These are phyloP conservation scores for Lucifuga dentata DNA, from an alignment of 2,113 vertebrate genomes.

Conservation along the genomic window DNA sequence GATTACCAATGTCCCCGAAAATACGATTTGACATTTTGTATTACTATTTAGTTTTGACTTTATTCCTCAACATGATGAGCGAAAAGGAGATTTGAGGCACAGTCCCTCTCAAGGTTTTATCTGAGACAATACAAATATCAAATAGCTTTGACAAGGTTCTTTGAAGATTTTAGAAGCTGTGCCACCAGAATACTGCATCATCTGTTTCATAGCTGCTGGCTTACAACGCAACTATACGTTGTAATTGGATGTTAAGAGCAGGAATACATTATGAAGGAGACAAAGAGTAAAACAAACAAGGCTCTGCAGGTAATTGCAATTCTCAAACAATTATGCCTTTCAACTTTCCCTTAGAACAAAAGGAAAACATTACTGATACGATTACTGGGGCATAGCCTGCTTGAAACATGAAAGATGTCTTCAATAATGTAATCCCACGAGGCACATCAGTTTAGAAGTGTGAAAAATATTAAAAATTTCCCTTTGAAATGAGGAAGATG, in stretches of 20 bases:
- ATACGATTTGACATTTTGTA: constrained; percentile 70
- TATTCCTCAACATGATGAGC: constrained; percentile 67
- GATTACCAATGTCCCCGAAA: constrained; percentile 75
- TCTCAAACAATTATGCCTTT: constrained; percentile 72
- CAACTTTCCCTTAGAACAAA: constrained; percentile 80
- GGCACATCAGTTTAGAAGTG: constrained; percentile 82
- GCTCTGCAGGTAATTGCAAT: constrained; percentile 78
- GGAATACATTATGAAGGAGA: constrained; percentile 65
- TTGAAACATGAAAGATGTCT: constrained; percentile 81
- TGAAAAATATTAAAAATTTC: constrained; percentile 79
- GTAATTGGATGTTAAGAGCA: constrained; percentile 73
- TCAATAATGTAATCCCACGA: constrained; percentile 79
- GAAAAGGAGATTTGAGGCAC: constrained; percentile 63
- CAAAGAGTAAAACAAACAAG: constrained; percentile 66
- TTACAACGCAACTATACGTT: constrained; percentile 59
- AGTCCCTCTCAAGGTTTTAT: constrained; percentile 54
- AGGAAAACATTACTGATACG: constrained; percentile 80
- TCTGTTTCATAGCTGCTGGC: constrained; percentile 67
- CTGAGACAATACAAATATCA: constrained; percentile 72
- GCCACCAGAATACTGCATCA: constrained; percentile 40
- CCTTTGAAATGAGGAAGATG: constrained; percentile 73
- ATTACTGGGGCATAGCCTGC: constrained; percentile 79
- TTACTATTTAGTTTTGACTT: constrained; percentile 71
- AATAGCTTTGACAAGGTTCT: constrained; percentile 56
- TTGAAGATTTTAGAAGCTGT: constrained; percentile 75